Evolutionary conservation across 2,113 vertebrate genomes (phyloP).

Genomic region (Siphamia tubifer): DNA sequence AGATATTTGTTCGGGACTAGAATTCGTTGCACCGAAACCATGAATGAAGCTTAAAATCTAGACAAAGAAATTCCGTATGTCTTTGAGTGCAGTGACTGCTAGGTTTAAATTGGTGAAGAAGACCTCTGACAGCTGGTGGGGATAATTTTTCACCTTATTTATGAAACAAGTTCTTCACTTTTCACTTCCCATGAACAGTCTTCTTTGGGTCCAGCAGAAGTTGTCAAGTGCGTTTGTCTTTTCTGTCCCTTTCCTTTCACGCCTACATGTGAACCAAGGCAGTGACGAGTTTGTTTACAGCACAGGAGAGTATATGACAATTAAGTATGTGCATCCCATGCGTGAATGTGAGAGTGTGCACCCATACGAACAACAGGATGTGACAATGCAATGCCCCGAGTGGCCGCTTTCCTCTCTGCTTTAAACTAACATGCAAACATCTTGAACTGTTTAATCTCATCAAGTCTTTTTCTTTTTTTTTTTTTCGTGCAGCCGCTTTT

Average conservation of each 20-base stretch:
- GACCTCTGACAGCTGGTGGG: conserved; percentile 13
- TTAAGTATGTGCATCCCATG: conserved; percentile 33
- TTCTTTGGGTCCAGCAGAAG: conserved; percentile 22
- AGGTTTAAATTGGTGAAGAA: conserved; percentile 36
- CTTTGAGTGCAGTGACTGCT: conserved; percentile 20
- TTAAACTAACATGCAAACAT: conserved; percentile 67
- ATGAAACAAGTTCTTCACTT: conserved; percentile 27
- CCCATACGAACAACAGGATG: conserved; percentile 52
- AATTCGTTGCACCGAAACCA: conserved; percentile 13
- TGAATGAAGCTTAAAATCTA: conserved; percentile 13
- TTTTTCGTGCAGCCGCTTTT: conserved; percentile 30
- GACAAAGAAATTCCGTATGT: conserved; percentile 14
- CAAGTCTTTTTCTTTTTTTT: conserved; percentile 58
- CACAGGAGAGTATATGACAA: conserved; percentile 19
- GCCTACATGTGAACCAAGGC: conserved; percentile 24
- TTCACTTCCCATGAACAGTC: conserved; percentile 21
- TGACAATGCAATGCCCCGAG: conserved; percentile 44
- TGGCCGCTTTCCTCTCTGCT: conserved; percentile 43
- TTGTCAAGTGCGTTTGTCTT: conserved; percentile 31
- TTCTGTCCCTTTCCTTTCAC: conserved; percentile 6
- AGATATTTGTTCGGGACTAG: conserved; percentile 15
- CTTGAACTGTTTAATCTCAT: conserved; percentile 80
- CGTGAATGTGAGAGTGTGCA: conserved; percentile 13
- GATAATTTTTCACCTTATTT: conserved; percentile 36
- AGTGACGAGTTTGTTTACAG: conserved; percentile 46